These are phyloP conservation scores for Tribolium castaneum DNA, from an alignment of 1,140 invertebrate genomes.

Conservation along the genomic window DNA sequence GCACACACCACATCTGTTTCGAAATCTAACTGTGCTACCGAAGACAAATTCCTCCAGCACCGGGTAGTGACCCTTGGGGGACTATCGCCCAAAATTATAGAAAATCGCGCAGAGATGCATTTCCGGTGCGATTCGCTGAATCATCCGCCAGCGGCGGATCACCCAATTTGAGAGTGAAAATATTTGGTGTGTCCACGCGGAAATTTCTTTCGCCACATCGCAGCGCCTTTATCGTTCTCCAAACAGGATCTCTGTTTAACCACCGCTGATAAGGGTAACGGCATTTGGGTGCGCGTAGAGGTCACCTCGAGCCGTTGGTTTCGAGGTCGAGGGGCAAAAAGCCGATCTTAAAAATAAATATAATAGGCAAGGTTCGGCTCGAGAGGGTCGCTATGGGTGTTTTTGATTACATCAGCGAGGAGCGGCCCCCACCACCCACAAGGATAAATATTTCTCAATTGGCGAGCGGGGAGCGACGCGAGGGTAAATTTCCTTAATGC, in stretches of 20 bases:
- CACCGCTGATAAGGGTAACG: constrained; percentile 39
- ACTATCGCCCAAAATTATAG: too few relatives aligned
- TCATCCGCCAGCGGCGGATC: neutral
- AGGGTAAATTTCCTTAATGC: neutral
- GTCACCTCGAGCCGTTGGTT: neutral
- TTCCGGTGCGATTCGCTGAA: neutral
- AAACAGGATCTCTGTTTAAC: constrained; percentile 42
- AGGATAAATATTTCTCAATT: constrained; percentile 47
- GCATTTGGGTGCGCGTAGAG: neutral
- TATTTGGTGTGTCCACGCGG: neutral
- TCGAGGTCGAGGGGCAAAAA: constrained; percentile 29
- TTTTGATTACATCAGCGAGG: constrained; percentile 44
- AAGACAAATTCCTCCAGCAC: neutral
- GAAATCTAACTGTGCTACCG: constrained; percentile 17
- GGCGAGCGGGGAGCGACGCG: neutral
- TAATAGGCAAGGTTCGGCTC: constrained; percentile 13
- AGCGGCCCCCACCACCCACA: constrained; percentile 46
- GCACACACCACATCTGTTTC: constrained; percentile 37
- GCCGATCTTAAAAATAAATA: constrained; percentile 1
- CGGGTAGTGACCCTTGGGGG: neutral
- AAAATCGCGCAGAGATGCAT: neutral
- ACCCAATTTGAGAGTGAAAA: too few relatives aligned
- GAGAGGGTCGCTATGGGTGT: constrained; percentile 45
- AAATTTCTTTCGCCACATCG: neutral
- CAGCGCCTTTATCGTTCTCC: neutral